Evolutionary conservation across 2,888 invertebrate species (phyloP).

Genomic region (Cylindroiulus punctatus): DNA sequence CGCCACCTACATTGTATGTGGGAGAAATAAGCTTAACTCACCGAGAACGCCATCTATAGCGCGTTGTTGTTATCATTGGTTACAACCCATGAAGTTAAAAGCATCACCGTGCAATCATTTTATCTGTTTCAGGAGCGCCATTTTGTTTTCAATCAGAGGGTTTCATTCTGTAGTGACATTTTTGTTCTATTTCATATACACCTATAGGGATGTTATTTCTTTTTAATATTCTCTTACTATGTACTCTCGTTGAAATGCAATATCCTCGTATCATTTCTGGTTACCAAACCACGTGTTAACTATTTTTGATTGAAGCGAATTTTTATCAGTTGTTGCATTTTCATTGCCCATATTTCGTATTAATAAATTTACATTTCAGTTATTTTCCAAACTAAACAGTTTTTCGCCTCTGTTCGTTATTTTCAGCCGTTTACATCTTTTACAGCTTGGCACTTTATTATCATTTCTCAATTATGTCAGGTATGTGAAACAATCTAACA

Average conservation of each 20-base stretch:
- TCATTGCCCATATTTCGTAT: slow-evolving; percentile 10
- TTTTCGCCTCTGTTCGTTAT: neutral
- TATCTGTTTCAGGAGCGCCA: neutral
- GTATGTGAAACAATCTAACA: too few relatives aligned
- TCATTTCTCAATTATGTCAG: too few relatives aligned
- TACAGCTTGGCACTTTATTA: too few relatives aligned
- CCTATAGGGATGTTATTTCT: slow-evolving; percentile 4
- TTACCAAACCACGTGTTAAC: neutral
- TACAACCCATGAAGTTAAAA: neutral
- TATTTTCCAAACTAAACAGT: neutral
- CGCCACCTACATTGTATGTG: neutral
- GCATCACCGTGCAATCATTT: neutral
- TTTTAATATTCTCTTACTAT: neutral
- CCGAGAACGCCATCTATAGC: too few relatives aligned
- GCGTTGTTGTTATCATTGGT: neutral
- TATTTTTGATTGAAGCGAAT: neutral
- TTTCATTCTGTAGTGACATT: neutral
- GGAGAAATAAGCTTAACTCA: too few relatives aligned
- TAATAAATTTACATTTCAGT: slow-evolving; percentile 18
- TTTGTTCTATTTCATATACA: neutral
- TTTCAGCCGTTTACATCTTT: too few relatives aligned
- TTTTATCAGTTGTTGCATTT: slow-evolving; percentile 18
- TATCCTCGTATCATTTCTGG: slow-evolving; percentile 1
- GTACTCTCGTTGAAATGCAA: slow-evolving; percentile 18
- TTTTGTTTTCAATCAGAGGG: neutral